Evolutionary conservation across 2,888 invertebrate genomes (phyloP).

Genomic region (Erannis defoliaria): DNA sequence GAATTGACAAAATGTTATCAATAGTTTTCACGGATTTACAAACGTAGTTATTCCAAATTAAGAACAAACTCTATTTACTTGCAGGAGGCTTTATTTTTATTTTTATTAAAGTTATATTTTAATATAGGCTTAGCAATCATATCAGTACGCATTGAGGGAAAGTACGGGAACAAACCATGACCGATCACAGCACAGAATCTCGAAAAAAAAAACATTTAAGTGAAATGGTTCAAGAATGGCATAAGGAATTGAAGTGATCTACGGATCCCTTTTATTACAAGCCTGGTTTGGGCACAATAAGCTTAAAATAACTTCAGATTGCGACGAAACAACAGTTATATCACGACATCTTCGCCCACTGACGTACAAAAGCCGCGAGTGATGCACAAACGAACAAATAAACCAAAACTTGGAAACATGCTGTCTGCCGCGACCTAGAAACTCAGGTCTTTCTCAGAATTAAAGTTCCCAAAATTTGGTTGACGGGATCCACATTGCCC

Average conservation of each 20-base stretch:
- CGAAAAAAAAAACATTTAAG: no score
- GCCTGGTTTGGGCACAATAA: slow-evolving; percentile 12
- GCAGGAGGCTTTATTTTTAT: no score
- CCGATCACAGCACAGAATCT: no score
- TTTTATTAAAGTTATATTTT: no score
- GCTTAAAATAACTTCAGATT: slow-evolving; percentile 14
- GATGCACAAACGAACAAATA: slow-evolving; percentile 67
- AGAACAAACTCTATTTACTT: no score
- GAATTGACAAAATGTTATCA: no score
- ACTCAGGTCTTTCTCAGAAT: slow-evolving; percentile 86
- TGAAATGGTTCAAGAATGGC: no score
- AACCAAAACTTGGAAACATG: slow-evolving; percentile 87
- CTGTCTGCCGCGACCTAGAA: slow-evolving; percentile 84
- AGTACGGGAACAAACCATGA: no score
- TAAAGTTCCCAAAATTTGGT: slow-evolving; percentile 82
- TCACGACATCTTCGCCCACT: slow-evolving; percentile 58
- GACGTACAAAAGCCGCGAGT: slow-evolving; percentile 74
- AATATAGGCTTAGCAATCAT: no score
- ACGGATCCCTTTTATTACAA: neutral
- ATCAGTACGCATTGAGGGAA: no score
- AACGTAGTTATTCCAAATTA: no score
- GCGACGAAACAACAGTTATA: slow-evolving; percentile 38
- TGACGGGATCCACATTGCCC: slow-evolving; percentile 73
- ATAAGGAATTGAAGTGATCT: neutral
- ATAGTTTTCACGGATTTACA: no score